A percentile compares a stretch with the other conserved stretches of the same genome.
These are phyloP conservation scores for Arizona elegans DNA, from an alignment of 2,113 vertebrate species.

Conservation along the genomic window DNA sequence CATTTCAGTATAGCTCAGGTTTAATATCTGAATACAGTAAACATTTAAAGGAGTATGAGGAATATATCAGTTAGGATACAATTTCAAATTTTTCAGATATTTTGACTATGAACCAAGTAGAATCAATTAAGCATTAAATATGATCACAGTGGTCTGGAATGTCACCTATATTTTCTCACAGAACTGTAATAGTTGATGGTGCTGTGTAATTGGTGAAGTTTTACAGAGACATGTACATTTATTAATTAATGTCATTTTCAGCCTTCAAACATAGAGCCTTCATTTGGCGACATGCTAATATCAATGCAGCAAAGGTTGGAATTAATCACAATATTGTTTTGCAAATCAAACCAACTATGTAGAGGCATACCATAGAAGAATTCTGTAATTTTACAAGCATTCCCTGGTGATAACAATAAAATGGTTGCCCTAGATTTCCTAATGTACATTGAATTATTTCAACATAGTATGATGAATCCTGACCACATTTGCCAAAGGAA, in stretches of 20 bases:
- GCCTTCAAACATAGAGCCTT: neutral
- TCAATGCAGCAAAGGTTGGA: neutral
- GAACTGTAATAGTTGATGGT: neutral
- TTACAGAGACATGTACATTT: neutral
- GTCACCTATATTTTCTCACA: neutral
- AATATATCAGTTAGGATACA: neutral
- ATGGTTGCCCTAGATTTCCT: neutral
- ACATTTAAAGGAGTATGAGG: conserved; percentile 8
- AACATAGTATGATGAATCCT: neutral
- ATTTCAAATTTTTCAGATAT: conserved; percentile 15
- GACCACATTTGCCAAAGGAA: neutral
- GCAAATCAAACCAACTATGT: neutral
- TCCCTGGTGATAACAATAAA: neutral
- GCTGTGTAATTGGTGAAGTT: conserved; percentile 11
- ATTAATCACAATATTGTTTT: neutral
- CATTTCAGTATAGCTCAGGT: neutral
- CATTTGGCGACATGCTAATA: neutral
- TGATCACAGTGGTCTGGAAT: neutral
- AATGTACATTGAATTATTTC: neutral
- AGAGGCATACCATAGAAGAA: neutral
- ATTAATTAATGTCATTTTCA: neutral
- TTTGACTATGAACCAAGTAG: conserved; percentile 11
- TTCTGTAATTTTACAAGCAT: neutral
- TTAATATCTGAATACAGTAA: neutral
- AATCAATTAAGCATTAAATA: neutral